These are phyloP conservation scores for Agriopis leucophaearia DNA, from an alignment of 2,888 invertebrate species.

Conservation along the genomic window DNA sequence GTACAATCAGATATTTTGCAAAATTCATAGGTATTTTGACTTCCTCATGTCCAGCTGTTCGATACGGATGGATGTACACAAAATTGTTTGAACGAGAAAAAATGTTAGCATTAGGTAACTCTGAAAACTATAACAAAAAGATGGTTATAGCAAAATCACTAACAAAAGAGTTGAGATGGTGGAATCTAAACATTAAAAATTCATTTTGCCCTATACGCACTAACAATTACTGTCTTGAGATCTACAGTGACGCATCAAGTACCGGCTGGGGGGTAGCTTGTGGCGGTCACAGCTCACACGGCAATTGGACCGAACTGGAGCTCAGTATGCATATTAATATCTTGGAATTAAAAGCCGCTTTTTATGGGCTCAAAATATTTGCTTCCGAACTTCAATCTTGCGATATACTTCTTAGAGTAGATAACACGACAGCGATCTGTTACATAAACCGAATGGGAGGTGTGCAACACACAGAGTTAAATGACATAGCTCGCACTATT, in stretches of 20 bases:
- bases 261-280: neutral
- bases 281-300: neutral
- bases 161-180: neutral
- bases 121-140: too few species aligned
- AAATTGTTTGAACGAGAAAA: too few species aligned
- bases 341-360: neutral
- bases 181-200: neutral
- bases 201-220: neutral
- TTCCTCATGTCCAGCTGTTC: neutral
- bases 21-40: neutral
- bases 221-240: neutral
- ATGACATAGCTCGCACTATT: neutral
- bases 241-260: neutral
- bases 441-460: conserved; percentile 1
- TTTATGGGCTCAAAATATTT: neutral
- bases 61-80: too few species aligned
- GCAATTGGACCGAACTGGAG: neutral
- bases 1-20: neutral
- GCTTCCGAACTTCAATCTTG: neutral
- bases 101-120: too few species aligned
- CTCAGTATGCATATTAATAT: neutral
- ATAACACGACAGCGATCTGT: neutral
- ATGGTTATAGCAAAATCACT: too few species aligned
- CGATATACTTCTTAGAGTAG: too few species aligned
- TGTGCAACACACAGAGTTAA: neutral